Evolutionary conservation across 2,888 invertebrate species (phyloP).

Genomic region (Cheilosia vulpina): DNA sequence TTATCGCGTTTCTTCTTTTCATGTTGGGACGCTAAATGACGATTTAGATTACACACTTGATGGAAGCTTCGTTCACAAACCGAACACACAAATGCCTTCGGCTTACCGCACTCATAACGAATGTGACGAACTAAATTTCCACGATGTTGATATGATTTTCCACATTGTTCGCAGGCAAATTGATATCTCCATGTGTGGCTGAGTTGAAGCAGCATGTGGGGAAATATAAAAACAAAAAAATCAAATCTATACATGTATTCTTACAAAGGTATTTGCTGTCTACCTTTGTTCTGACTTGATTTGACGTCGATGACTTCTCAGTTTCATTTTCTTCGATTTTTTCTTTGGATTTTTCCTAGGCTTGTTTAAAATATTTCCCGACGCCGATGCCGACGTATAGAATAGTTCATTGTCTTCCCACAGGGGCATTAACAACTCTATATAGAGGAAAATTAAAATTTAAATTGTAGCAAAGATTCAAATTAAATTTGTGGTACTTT

Average conservation of each 20-base stretch:
- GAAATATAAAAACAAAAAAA: background rate
- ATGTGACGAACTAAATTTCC: slow-evolving; percentile 90
- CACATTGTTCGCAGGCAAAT: slow-evolving; percentile 71
- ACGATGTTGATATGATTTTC: slow-evolving; percentile 85
- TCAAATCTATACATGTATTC: background rate
- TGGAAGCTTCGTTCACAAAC: slow-evolving; percentile 82
- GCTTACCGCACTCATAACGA: slow-evolving; percentile 82
- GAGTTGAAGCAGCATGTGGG: background rate
- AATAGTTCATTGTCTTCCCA: slow-evolving; percentile 39
- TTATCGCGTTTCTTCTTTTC: slow-evolving; percentile 6
- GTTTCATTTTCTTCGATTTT: slow-evolving; percentile 15
- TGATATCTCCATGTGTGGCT: slow-evolving; percentile 17
- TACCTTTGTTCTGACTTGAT: slow-evolving; percentile 28
- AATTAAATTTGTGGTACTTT: background rate
- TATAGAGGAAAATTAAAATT: slow-evolving; percentile 14
- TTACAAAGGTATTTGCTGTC: background rate
- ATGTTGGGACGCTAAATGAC: slow-evolving; percentile 71
- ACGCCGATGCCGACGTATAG: background rate
- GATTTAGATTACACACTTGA: slow-evolving; percentile 77
- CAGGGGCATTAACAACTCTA: slow-evolving; percentile 31
- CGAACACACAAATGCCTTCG: slow-evolving; percentile 81
- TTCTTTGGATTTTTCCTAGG: slow-evolving; percentile 3
- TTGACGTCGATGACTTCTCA: background rate
- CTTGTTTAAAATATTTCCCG: slow-evolving; percentile 9
- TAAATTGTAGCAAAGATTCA: background rate